Conservation (phyloP, 2,797 vertebrate species). For the Rhabdomys pumilio region DNA sequence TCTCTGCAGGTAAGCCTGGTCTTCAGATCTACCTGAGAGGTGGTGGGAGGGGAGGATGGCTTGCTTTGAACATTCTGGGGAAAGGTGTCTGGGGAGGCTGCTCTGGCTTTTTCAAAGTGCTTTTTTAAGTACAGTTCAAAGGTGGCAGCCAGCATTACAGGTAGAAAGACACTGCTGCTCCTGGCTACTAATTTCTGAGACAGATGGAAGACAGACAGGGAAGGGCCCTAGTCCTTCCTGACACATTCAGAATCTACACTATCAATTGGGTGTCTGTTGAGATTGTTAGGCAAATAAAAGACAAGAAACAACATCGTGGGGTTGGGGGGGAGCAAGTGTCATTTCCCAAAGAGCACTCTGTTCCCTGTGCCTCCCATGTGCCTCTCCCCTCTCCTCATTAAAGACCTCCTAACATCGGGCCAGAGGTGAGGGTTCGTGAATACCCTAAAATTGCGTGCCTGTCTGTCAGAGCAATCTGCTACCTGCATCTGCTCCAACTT, state of each 20-base stretch:
- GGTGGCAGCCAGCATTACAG: background rate
- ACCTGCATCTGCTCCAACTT: background rate
- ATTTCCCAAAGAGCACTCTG: slow-evolving; percentile 70
- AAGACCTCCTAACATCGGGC: background rate
- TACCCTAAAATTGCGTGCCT: background rate
- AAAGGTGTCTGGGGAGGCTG: slow-evolving; percentile 57
- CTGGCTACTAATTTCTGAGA: slow-evolving; percentile 41
- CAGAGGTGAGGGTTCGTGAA: background rate
- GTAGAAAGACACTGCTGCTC: slow-evolving; percentile 24
- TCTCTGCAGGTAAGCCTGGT: background rate
- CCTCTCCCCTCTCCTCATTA: slow-evolving; percentile 46
- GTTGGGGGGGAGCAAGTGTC: slow-evolving; percentile 48
- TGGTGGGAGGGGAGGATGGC: background rate
- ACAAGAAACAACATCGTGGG: slow-evolving; percentile 40
- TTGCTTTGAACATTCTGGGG: slow-evolving; percentile 47
- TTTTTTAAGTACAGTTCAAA: slow-evolving; percentile 79
- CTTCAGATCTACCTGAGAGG: background rate
- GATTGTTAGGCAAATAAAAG: slow-evolving; percentile 77
- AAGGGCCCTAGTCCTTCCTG: background rate
- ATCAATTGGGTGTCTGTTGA: slow-evolving; percentile 26
- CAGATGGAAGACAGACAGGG: slow-evolving; percentile 2
- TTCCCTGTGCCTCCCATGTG: background rate
- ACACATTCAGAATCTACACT: background rate
- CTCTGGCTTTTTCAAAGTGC: slow-evolving; percentile 65
- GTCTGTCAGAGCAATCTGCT: background rate